Conservation (phyloP, 2,888 invertebrate species). For the Shargacucullia verbasci region DNA sequence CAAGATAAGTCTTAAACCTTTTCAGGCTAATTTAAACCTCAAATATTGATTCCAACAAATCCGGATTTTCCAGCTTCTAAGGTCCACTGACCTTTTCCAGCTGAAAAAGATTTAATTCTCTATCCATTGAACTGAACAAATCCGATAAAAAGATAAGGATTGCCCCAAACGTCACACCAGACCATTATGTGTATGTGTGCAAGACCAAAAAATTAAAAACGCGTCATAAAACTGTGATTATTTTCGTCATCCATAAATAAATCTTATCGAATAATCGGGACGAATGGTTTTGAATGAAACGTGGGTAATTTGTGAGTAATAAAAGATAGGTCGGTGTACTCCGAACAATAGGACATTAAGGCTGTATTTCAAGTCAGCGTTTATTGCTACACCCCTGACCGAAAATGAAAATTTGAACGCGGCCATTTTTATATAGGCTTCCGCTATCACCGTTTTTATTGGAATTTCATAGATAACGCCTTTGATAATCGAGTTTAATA, state of each 20-base stretch:
- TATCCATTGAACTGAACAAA: slow-evolving; percentile 28
- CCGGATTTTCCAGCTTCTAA: slow-evolving; percentile 4
- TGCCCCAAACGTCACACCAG: not conserved
- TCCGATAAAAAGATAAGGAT: slow-evolving; percentile 24
- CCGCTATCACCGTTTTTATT: slow-evolving; percentile 53
- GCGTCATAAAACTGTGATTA: slow-evolving; percentile 39
- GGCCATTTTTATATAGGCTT: slow-evolving; percentile 49
- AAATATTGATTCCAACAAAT: not conserved
- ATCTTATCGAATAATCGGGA: slow-evolving; percentile 60
- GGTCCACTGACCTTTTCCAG: slow-evolving; percentile 15
- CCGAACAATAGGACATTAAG: slow-evolving; percentile 54
- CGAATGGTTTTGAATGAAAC: slow-evolving; percentile 59
- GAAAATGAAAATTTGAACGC: slow-evolving; percentile 37
- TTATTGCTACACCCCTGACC: slow-evolving; percentile 51
- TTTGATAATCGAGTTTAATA: slow-evolving; percentile 42
- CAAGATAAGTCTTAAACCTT: not conserved
- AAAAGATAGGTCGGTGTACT: slow-evolving; percentile 58
- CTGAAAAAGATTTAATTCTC: slow-evolving; percentile 20
- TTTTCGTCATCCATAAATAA: slow-evolving; percentile 53
- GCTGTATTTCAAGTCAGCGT: slow-evolving; percentile 50
- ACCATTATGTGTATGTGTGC: slow-evolving; percentile 34
- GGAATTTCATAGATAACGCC: slow-evolving; percentile 47
- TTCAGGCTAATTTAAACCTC: not conserved
- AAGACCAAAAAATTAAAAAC: slow-evolving; percentile 38
- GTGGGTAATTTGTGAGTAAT: slow-evolving; percentile 50